A percentile compares a stretch with the other conserved stretches of the same genome.
These are phyloP conservation scores for Rhagophthalmus giganteus DNA, from an alignment of 2,888 invertebrate genomes.

Conservation along the genomic window DNA sequence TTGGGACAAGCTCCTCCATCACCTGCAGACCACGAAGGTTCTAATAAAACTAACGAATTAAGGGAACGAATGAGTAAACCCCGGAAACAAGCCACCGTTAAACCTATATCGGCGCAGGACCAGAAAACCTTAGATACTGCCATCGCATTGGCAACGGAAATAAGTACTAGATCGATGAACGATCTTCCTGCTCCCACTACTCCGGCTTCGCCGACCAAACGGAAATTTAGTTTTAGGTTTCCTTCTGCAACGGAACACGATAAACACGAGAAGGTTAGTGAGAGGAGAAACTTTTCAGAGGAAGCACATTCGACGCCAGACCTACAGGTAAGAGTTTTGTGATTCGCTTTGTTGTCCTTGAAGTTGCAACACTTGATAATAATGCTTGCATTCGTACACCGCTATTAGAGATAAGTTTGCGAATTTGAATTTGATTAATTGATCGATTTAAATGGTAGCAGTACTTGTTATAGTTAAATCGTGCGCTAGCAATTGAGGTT, in stretches of 20 bases:
- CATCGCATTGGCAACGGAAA: conserved; percentile 90
- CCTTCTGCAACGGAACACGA: conserved; percentile 54
- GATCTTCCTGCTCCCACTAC: conserved; percentile 60
- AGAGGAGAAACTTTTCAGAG: conserved; percentile 86
- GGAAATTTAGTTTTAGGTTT: conserved; percentile 80
- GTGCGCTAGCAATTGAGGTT: too few relatives aligned
- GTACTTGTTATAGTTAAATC: too few relatives aligned
- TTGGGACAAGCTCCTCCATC: conserved; percentile 50
- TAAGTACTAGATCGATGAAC: conserved; percentile 75
- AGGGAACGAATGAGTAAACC: conserved; percentile 59
- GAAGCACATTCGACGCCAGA: conserved; percentile 85
- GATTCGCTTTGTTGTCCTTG: conserved; percentile 3
- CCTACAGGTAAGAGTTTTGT: conserved; percentile 71
- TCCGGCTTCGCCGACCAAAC: conserved; percentile 68
- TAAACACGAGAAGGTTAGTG: conserved; percentile 61
- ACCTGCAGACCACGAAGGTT: conserved; percentile 56
- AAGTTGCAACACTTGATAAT: conserved; percentile 19
- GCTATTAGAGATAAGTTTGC: too few relatives aligned
- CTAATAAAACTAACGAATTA: conserved; percentile 72
- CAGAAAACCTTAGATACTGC: conserved; percentile 89
- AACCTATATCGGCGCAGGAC: conserved; percentile 92
- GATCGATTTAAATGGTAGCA: too few relatives aligned
- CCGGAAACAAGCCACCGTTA: conserved; percentile 65
- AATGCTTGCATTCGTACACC: not conserved
- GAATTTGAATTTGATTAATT: too few relatives aligned